These are phyloP conservation scores for Pao palembangensis DNA, from an alignment of 2,113 vertebrate species.

Conservation along the genomic window DNA sequence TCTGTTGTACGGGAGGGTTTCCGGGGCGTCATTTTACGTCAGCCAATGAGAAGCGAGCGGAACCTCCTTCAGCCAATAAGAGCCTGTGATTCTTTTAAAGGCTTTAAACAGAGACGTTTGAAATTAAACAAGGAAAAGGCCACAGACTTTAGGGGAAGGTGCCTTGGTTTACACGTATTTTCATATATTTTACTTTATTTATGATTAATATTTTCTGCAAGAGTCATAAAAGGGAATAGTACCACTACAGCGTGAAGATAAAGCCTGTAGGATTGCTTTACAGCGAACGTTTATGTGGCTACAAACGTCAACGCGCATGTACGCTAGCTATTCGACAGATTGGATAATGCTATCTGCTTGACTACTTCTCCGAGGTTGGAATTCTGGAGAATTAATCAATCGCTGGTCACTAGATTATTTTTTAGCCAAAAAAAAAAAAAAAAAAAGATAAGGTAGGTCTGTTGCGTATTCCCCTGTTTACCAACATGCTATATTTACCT, in stretches of 20 bases:
- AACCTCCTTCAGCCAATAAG: constrained; percentile 61
- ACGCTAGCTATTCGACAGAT: constrained; percentile 25
- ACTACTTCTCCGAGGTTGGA: background rate
- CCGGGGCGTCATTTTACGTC: background rate
- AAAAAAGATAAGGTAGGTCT: too few species aligned
- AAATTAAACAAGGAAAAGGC: constrained; percentile 51
- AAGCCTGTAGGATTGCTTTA: background rate
- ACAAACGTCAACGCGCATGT: background rate
- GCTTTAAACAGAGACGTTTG: constrained; percentile 72
- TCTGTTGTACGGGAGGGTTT: constrained; percentile 23
- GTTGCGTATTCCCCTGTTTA: too few species aligned
- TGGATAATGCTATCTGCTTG: background rate
- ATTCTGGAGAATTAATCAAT: background rate
- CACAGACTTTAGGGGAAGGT: background rate
- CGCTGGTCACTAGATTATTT: background rate
- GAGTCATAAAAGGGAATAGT: background rate
- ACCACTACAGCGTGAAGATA: background rate
- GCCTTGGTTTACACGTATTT: background rate
- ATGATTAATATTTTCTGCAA: background rate
- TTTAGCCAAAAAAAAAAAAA: too few species aligned
- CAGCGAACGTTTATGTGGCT: background rate
- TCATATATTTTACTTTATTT: too few species aligned
- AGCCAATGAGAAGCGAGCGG: constrained; percentile 53
- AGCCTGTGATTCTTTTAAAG: constrained; percentile 47
- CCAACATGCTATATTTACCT: too few species aligned